These are phyloP conservation scores for Chamaetylas fuelleborni DNA, from an alignment of 2,113 vertebrate species.

Conservation along the genomic window DNA sequence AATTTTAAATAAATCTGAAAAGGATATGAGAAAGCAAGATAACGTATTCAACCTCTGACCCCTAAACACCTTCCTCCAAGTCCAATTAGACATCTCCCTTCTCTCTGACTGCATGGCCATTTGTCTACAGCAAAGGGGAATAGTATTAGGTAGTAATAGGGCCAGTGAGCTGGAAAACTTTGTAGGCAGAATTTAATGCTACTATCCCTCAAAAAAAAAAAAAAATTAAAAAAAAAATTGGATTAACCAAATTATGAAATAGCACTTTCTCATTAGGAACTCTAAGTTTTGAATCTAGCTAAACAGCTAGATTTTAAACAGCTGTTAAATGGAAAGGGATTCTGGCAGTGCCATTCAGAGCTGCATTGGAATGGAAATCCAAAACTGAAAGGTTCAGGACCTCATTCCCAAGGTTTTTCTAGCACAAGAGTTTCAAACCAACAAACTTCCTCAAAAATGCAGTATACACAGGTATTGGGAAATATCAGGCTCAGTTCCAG, in stretches of 20 bases:
- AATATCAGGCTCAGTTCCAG: background rate
- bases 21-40: background rate
- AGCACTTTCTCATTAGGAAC: background rate
- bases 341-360: background rate
- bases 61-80: too few relatives aligned
- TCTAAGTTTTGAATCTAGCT: background rate
- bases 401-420: background rate
- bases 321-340: background rate
- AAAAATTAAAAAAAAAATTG: background rate
- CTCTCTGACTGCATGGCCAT: background rate
- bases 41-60: background rate
- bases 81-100: background rate
- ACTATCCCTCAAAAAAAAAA: background rate
- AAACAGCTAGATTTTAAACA: background rate
- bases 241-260: background rate
- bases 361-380: background rate
- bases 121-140: background rate
- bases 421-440: background rate
- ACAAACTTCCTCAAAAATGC: background rate
- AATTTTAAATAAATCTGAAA: background rate
- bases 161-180: background rate
- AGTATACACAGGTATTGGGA: background rate
- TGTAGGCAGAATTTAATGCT: background rate
- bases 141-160: accelerated
- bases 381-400: background rate